A percentile compares a stretch with the other conserved stretches of the same genome.
Evolutionary conservation across 2,113 vertebrate species (phyloP).

Genomic region (Silurus meridionalis): DNA sequence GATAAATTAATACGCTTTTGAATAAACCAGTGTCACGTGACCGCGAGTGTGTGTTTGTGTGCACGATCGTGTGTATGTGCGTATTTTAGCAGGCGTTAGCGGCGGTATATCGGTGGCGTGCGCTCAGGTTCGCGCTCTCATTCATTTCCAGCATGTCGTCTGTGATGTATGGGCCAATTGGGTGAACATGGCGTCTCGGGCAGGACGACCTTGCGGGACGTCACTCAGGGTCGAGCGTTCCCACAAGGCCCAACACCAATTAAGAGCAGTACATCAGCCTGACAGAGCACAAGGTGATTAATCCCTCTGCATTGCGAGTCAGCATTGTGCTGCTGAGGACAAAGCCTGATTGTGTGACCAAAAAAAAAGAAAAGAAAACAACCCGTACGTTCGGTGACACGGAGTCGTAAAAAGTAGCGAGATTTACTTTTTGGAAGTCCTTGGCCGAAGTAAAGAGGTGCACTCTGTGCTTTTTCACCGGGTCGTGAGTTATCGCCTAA

Average conservation of each 20-base stretch:
- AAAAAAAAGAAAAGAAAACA: conserved; percentile 22
- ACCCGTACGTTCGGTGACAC: background rate
- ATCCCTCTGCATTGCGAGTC: conserved; percentile 49
- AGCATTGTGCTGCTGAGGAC: conserved; percentile 40
- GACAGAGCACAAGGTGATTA: conserved; percentile 58
- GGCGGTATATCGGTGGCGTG: conserved; percentile 36
- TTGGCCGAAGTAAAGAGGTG: conserved; percentile 14
- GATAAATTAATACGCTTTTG: background rate
- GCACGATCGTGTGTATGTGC: too few relatives aligned
- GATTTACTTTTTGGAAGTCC: conserved; percentile 32
- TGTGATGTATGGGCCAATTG: conserved; percentile 69
- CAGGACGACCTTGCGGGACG: conserved; percentile 70
- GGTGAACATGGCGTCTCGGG: conserved; percentile 63
- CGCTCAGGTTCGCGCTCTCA: conserved; percentile 61
- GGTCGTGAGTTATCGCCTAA: background rate
- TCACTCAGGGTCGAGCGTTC: conserved; percentile 61
- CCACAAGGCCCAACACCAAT: conserved; percentile 55
- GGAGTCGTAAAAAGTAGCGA: conserved; percentile 10
- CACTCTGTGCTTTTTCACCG: background rate
- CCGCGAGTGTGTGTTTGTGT: background rate
- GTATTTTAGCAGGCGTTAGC: conserved; percentile 37
- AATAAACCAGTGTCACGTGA: background rate
- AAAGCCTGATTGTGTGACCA: conserved; percentile 1
- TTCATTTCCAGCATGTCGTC: conserved; percentile 70
- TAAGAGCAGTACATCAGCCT: conserved; percentile 58